These are phyloP conservation scores for Syndactyla subalaris DNA, from an alignment of 2,797 vertebrate species.

Conservation along the genomic window DNA sequence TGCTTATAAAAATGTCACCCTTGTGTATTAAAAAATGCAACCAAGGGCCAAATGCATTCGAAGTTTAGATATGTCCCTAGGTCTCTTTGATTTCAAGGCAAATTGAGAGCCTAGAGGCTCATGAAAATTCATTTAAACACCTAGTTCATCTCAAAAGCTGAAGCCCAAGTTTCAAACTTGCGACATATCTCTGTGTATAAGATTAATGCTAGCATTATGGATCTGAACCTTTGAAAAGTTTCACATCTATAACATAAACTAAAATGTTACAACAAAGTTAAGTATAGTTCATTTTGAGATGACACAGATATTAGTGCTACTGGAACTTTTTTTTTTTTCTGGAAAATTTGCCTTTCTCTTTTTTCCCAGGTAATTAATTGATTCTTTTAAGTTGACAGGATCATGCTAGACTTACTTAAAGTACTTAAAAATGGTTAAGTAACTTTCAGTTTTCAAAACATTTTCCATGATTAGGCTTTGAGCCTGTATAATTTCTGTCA, in stretches of 20 bases:
- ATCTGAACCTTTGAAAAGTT: background rate
- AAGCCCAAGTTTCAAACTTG: background rate
- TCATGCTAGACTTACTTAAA: background rate
- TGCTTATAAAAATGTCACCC: background rate
- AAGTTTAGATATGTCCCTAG: background rate
- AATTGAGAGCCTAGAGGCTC: background rate
- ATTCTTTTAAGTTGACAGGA: background rate
- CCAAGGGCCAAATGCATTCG: background rate
- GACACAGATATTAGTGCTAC: background rate
- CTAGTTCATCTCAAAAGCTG: background rate
- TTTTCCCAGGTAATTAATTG: background rate
- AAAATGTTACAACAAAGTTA: background rate
- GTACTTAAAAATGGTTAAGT: background rate
- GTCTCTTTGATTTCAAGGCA: background rate
- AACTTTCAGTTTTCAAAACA: background rate
- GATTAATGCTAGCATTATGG: background rate
- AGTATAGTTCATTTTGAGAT: background rate
- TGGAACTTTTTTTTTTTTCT: background rate
- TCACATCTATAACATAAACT: background rate
- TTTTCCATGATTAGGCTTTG: background rate
- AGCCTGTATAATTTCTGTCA: background rate
- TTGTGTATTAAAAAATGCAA: conserved; percentile 8
- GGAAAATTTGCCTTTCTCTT: background rate
- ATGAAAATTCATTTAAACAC: background rate
- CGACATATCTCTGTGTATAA: background rate